Percentiles rank a stretch among this genome's conserved stretches.
These are phyloP conservation scores for Metopia argyrocephala DNA, from an alignment of 2,888 invertebrate genomes.

Conservation along the genomic window DNA sequence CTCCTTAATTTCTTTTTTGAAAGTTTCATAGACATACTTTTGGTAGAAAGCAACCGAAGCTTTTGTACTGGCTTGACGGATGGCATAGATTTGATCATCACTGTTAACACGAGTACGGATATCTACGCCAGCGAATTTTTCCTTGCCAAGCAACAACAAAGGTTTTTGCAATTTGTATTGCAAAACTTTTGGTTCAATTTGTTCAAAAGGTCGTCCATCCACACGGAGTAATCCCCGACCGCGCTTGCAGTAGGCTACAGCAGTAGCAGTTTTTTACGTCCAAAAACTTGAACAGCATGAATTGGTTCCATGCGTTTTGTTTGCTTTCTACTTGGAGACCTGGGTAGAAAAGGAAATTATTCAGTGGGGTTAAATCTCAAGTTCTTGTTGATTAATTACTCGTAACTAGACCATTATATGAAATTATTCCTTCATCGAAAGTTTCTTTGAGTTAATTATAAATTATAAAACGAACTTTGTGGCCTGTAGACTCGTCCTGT, in stretches of 20 bases:
- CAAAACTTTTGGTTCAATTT: constrained; percentile 96
- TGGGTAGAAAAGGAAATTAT: constrained; percentile 76
- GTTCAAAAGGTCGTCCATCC: constrained; percentile 97
- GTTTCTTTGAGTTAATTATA: too few relatives aligned
- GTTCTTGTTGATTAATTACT: too few relatives aligned
- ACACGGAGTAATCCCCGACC: constrained; percentile 96
- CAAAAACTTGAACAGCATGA: constrained; percentile 98
- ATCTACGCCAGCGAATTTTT: constrained; percentile 97
- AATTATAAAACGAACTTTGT: too few relatives aligned
- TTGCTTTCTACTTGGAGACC: constrained; percentile 77
- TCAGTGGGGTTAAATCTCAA: too few relatives aligned
- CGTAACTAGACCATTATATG: too few relatives aligned
- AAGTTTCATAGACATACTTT: constrained; percentile 99
- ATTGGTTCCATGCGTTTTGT: constrained; percentile 87
- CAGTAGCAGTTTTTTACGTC: constrained; percentile 99
- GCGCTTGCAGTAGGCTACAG: constrained; percentile 99
- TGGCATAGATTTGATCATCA: constrained; percentile 99
- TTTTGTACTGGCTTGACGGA: constrained; percentile 99
- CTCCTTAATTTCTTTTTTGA: constrained; percentile 99
- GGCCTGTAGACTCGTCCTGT: too few relatives aligned
- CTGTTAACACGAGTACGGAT: constrained; percentile 98
- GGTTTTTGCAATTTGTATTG: constrained; percentile 97
- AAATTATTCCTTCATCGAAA: too few relatives aligned
- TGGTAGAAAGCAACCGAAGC: constrained; percentile 98
- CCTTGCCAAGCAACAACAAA: constrained; percentile 92